phyloP scores from a whole-genome alignment of 2,888 invertebrate genomes.

The Diplazon laetatorius region DNA sequence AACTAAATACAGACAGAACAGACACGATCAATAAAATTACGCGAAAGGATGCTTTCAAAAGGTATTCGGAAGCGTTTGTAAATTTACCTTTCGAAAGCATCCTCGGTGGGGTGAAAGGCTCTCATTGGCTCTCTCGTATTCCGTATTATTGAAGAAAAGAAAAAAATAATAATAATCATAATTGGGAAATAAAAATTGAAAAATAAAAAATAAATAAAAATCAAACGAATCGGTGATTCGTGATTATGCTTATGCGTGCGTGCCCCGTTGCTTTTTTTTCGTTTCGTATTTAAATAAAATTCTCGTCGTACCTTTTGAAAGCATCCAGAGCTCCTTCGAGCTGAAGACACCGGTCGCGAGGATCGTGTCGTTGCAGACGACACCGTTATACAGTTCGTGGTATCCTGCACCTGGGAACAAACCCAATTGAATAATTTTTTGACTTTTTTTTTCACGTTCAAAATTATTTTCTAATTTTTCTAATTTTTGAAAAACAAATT shows the following conservation, averaged over 20 bases:
- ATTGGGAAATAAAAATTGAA: conserved; percentile 8
- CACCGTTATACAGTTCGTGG: conserved; percentile 99
- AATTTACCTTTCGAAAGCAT: conserved; percentile 82
- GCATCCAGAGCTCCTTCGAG: conserved; percentile 99
- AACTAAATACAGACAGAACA: neutral
- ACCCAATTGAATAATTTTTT: conserved; percentile 75
- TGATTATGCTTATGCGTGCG: conserved; percentile 32
- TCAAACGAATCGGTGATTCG: neutral
- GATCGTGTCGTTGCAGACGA: conserved; percentile 99
- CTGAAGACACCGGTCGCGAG: conserved; percentile 99
- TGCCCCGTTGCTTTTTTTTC: conserved; percentile 12
- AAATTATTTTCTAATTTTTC: neutral
- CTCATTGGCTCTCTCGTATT: conserved; percentile 52
- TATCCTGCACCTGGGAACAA: conserved; percentile 82
- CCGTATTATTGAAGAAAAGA: neutral
- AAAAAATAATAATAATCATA: conserved; percentile 7
- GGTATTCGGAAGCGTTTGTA: conserved; percentile 74
- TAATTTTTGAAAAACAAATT: neutral
- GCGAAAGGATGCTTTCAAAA: conserved; percentile 81
- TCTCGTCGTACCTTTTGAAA: conserved; percentile 93
- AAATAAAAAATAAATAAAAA: too few species aligned
- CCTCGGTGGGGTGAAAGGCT: conserved; percentile 67
- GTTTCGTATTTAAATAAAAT: conserved; percentile 39
- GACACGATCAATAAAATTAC: conserved; percentile 1
- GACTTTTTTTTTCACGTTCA: conserved; percentile 24